Evolutionary conservation across 1,140 invertebrate genomes (phyloP), one percentile per base, ranked within the genome.

Genomic region (Chrysopa pallens): DNA sequence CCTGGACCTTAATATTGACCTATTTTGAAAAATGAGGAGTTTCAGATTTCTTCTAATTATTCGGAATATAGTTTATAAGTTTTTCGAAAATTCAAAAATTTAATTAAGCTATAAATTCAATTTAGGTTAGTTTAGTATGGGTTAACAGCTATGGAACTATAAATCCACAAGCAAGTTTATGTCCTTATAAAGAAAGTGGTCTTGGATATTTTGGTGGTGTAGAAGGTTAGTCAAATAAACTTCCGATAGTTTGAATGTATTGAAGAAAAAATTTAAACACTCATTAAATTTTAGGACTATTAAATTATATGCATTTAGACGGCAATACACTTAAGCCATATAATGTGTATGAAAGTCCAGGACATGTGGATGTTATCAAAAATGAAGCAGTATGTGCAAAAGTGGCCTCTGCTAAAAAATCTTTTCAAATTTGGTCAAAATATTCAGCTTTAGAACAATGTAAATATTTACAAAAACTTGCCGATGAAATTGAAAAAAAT

Each of bases 91-190:
- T n/a, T n/a, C n/a, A n/a, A n/a, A n/a, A n/a, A n/a, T n/a, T n/a
- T n/a, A n/a, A n/a, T n/a, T n/a, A n/a, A n/a, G n/a, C n/a, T n/a
- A n/a, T n/a, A n/a, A n/a, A n/a, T n/a, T n/a, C n/a, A n/a, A n/a
- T 51, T 29, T 41, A 62, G 54, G 66, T 65, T n/a, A 60, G 64
- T 8, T 65, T 64, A 42, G 60, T 76, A 28, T 77, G 72, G 72
- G 58, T 76, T 23, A 77, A 77, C 54, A 55, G 55, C 42, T 64
- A 70, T 53, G 69, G 71, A 41, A 38, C 66, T 37, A 61, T 69
- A 55, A 65, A 66, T 55, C 62, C 69, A 23, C 63, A 64, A 15
- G 52, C 64, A 23, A 57, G 66, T 6, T 64, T 71, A 55, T 64
- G 66, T 28, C 68, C 67, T 8, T 57, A 60, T 39, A 67, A 66